Percentiles rank a stretch among this genome's conserved stretches.
These are phyloP conservation scores for Pheucticus melanocephalus DNA, from an alignment of 2,113 vertebrate species.

Conservation along the genomic window DNA sequence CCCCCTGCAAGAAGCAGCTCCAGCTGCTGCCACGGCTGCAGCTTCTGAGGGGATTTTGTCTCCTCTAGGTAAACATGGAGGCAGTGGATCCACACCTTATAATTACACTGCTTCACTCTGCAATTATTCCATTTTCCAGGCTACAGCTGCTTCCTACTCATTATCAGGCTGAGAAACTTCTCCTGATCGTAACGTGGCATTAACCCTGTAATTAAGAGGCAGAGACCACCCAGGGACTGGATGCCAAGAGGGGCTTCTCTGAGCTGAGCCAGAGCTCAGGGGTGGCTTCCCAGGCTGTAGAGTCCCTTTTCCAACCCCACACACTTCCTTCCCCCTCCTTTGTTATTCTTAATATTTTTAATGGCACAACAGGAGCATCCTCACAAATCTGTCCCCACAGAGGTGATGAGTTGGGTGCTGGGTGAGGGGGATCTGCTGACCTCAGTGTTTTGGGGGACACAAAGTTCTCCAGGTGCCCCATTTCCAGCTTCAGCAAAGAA, in stretches of 20 bases:
- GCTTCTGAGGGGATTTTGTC: slow-evolving; percentile 13
- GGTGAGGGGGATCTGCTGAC: background rate
- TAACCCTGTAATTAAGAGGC: slow-evolving; percentile 67
- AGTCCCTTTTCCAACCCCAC: background rate
- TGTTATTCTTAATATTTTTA: background rate
- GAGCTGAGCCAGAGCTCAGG: background rate
- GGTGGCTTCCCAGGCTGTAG: background rate
- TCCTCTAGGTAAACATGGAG: slow-evolving; percentile 58
- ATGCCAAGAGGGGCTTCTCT: background rate
- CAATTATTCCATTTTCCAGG: slow-evolving; percentile 74
- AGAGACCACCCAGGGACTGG: slow-evolving; percentile 59
- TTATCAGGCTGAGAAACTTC: slow-evolving; percentile 72
- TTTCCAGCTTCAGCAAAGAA: background rate
- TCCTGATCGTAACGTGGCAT: slow-evolving; percentile 46
- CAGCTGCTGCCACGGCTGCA: background rate
- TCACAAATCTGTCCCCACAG: fast-evolving
- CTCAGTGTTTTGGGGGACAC: fast-evolving
- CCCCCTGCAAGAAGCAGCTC: background rate
- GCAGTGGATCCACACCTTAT: slow-evolving; percentile 66
- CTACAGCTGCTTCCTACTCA: slow-evolving; percentile 73
- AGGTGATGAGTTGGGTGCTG: background rate
- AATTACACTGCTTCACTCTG: slow-evolving; percentile 66
- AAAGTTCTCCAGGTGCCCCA: background rate
- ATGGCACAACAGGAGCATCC: background rate
- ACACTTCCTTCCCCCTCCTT: background rate